Evolutionary conservation across 2,888 invertebrate species (phyloP), one percentile per base, ranked within the genome.

Genomic region (Syritta pipiens): DNA sequence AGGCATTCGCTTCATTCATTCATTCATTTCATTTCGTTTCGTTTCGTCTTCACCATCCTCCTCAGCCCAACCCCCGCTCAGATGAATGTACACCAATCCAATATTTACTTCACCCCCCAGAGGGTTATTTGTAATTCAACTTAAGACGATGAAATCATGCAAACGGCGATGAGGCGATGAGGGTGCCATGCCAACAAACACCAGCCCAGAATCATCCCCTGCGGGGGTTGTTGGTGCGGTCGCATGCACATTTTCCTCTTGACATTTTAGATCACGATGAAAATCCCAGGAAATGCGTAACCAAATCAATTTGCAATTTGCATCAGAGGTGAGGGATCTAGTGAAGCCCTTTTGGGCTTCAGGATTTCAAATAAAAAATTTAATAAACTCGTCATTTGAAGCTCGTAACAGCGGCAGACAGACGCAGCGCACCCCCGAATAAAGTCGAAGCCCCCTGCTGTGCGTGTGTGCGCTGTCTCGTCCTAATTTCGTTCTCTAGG

Each of bases 111-210:
- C 55, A 46, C 67, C 67, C 77, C 77, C 77, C 59, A 40, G 72
- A 60, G 79, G 74, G 79, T 79, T 79, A 79, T 79, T 79, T 74
- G 67, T 57, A 62, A 74, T 79, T 79, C 55, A 74, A 79, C 67
- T 79, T 79, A 74, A 74, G 60, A 55, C 67, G 79, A 79, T 79
- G 79, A 67, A 79, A 68, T 79, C 79, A 57, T 72, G 72, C 60
- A 67, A 44, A 71, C 53, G 14, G 60, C 37, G 3, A 17, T 4
- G 14, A n/a, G n/a, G n/a, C 30, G 48, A 55, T 22, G 57, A 49
- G 72, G 48, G 44, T 35, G 28, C 42, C 32, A 22, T 42, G 14
- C 9, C 10, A 1, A 1, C 4, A 30, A 1, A 28, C 4, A 24
- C 40, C 24, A 17, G 9, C 28, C 5, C 7, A n/a, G n/a, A n/a